Percentiles rank a stretch among this genome's conserved stretches.
These are phyloP conservation scores for Tenthredo mesomela DNA, from an alignment of 2,888 invertebrate species.

Conservation along the genomic window DNA sequence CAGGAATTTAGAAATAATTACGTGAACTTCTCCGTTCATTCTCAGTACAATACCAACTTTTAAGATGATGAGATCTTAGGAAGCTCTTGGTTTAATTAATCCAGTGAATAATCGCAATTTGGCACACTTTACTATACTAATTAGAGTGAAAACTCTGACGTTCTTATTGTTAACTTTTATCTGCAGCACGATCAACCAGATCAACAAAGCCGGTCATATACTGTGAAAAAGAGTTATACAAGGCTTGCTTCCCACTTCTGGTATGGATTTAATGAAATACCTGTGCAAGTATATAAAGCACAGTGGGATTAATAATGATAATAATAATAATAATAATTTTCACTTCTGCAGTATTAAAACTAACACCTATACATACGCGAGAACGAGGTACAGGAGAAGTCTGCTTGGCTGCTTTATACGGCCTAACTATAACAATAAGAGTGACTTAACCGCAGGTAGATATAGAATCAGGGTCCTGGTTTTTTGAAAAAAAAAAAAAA, in stretches of 20 bases:
- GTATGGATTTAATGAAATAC: not conserved
- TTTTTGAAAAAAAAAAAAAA: not conserved
- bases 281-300: slow-evolving; percentile 1
- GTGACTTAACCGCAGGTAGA: not conserved
- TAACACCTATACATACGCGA: not conserved
- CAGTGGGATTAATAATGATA: not conserved
- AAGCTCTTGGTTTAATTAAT: not conserved
- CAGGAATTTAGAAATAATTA: not conserved
- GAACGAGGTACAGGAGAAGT: not conserved
- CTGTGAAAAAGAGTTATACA: not conserved
- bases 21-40: not conserved
- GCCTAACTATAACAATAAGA: not conserved
- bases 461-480: not conserved
- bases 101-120: not conserved
- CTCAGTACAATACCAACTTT: not conserved
- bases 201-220: not conserved
- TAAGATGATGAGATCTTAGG: not conserved
- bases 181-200: not conserved
- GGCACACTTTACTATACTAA: not conserved
- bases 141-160: not conserved
- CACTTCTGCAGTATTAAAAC: not conserved
- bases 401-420: not conserved
- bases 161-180: not conserved
- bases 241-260: not conserved
- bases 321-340: not conserved